Conservation (phyloP, 2,797 vertebrate genomes). For the Sebastes baramenuke region DNA sequence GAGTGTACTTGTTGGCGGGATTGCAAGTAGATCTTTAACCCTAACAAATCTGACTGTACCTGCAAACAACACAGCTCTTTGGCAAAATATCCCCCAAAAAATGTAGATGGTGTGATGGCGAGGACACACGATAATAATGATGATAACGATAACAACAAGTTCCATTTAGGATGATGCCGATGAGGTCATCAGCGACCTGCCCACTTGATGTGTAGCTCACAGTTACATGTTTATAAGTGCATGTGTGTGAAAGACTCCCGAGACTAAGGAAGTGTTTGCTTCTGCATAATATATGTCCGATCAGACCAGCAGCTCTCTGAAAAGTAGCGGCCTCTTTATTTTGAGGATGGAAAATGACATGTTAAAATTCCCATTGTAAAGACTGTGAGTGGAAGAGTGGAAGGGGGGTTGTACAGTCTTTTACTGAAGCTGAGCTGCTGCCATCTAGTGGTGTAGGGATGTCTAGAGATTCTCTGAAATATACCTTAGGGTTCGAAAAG, state of each 20-base stretch:
- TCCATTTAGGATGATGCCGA: conserved; percentile 7
- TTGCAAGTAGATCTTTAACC: not conserved
- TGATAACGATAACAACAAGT: conserved; percentile 15
- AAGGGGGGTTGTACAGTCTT: not conserved
- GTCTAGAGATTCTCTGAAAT: not conserved
- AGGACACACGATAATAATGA: not conserved
- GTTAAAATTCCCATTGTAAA: conserved; percentile 66
- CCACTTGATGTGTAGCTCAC: not conserved
- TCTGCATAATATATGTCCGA: not conserved
- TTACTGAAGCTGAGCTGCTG: conserved; percentile 83
- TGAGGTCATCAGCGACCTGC: conserved; percentile 37
- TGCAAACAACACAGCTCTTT: not conserved
- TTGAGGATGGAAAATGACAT: conserved; percentile 66
- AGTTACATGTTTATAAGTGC: not conserved
- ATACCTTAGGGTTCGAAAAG: conserved; percentile 14
- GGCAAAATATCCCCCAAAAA: not conserved
- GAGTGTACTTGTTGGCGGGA: not conserved
- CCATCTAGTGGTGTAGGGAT: conserved; percentile 84
- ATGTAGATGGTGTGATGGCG: not conserved
- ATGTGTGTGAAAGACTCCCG: not conserved
- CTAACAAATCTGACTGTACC: not conserved
- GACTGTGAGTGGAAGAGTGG: not conserved
- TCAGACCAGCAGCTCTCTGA: conserved; percentile 36
- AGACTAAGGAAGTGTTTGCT: not conserved
- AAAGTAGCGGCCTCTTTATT: conserved; percentile 38